Conservation (phyloP, 2,113 vertebrate genomes). For the Erpornis zantholeuca region DNA sequence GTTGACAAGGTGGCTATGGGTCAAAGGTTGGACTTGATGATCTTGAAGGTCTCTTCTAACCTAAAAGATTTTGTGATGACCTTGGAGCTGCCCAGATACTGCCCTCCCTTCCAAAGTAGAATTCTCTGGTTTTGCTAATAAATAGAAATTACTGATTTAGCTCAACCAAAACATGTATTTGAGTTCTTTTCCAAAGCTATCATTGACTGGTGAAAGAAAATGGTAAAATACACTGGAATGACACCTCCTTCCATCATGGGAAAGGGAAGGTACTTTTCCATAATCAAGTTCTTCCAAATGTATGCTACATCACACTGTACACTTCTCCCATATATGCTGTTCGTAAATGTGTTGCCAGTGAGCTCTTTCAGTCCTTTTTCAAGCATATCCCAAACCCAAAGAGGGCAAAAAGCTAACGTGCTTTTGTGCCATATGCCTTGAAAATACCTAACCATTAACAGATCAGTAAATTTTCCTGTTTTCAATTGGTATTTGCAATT, state of each 20-base stretch:
- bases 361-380: not conserved
- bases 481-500: not conserved
- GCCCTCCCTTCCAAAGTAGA: not conserved
- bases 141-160: not conserved
- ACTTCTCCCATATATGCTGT: not conserved
- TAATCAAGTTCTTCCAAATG: not conserved
- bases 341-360: not conserved
- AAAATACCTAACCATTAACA: not conserved
- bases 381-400: not conserved
- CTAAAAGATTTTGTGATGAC: not conserved
- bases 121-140: not conserved
- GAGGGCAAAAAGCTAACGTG: not conserved
- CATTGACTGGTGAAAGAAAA: not conserved
- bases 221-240: not conserved
- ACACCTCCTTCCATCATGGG: not conserved
- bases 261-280: not conserved
- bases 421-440: not conserved
- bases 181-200: not conserved
- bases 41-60: not conserved
- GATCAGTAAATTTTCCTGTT: not conserved
- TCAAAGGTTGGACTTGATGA: not conserved
- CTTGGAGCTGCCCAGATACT: not conserved
- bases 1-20: not conserved
- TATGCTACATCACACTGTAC: not conserved
- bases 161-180: not conserved